A percentile compares a stretch with the other conserved stretches of the same genome.
Conservation (phyloP, 2,797 vertebrate species). For the Premnoplex brunnescens region DNA sequence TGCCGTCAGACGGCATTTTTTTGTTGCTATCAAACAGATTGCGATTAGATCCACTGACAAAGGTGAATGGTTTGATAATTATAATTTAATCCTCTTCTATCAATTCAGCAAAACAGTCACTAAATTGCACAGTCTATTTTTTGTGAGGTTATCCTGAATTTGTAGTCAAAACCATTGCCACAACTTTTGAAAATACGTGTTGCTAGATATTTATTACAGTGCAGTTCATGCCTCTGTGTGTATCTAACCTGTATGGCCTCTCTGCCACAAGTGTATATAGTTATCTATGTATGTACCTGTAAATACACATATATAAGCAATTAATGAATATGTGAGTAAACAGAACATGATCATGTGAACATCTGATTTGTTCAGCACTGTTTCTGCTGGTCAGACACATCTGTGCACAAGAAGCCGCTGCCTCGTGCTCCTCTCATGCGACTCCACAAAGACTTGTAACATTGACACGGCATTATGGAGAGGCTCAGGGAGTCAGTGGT, state of each 20-base stretch:
- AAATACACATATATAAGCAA: neutral
- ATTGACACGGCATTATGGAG: neutral
- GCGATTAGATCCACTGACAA: neutral
- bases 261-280: neutral
- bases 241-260: neutral
- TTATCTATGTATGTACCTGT: neutral
- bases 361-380: neutral
- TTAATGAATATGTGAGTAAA: neutral
- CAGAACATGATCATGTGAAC: neutral
- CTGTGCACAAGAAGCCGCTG: neutral
- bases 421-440: neutral
- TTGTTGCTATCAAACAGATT: conserved; percentile 3
- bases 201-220: neutral
- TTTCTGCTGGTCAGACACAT: neutral
- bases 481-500: neutral
- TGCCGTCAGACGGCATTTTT: neutral
- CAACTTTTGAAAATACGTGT: neutral
- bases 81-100: conserved; percentile 24
- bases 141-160: neutral
- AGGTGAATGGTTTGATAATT: conserved; percentile 23
- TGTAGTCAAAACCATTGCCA: neutral
- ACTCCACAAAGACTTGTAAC: neutral
- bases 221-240: neutral
- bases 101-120: neutral
- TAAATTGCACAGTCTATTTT: neutral